These are phyloP conservation scores for Fundulus diaphanus DNA, from an alignment of 2,797 vertebrate species.

Conservation along the genomic window DNA sequence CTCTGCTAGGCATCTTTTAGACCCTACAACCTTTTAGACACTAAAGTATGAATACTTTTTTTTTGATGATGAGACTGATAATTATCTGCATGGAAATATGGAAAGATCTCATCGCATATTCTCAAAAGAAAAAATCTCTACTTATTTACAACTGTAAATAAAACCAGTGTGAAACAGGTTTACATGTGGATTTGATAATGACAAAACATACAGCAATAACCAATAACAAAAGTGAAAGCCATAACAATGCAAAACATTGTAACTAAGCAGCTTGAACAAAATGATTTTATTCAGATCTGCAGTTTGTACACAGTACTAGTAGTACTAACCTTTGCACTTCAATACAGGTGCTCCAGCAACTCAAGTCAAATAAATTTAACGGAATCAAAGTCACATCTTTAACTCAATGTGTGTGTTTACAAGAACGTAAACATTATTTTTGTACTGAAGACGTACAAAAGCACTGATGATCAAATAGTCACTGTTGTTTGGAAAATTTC, in stretches of 20 bases:
- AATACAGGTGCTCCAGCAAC: not conserved
- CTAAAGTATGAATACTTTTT: no score
- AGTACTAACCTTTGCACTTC: not conserved
- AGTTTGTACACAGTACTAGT: constrained; percentile 12
- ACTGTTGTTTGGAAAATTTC: not conserved
- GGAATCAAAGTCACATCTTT: constrained; percentile 20
- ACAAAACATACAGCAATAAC: constrained; percentile 11
- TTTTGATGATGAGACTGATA: no score
- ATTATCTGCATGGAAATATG: no score
- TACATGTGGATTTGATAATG: constrained; percentile 2
- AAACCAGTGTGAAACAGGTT: not conserved
- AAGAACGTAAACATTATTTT: constrained; percentile 58
- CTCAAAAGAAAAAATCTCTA: no score
- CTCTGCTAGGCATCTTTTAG: no score
- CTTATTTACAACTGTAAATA: not conserved
- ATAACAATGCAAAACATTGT: constrained; percentile 10
- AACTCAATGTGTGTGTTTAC: constrained; percentile 44
- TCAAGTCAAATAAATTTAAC: constrained; percentile 6
- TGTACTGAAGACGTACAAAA: constrained; percentile 40
- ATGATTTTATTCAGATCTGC: not conserved
- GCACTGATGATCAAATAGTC: constrained; percentile 3
- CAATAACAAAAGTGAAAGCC: not conserved
- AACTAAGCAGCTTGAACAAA: constrained; percentile 2
- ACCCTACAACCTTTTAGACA: no score
- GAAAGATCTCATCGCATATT: no score